Percentiles rank a stretch among this genome's conserved stretches.
Evolutionary conservation across 2,797 vertebrate species (phyloP).

Genomic region (Artibeus lituratus): DNA sequence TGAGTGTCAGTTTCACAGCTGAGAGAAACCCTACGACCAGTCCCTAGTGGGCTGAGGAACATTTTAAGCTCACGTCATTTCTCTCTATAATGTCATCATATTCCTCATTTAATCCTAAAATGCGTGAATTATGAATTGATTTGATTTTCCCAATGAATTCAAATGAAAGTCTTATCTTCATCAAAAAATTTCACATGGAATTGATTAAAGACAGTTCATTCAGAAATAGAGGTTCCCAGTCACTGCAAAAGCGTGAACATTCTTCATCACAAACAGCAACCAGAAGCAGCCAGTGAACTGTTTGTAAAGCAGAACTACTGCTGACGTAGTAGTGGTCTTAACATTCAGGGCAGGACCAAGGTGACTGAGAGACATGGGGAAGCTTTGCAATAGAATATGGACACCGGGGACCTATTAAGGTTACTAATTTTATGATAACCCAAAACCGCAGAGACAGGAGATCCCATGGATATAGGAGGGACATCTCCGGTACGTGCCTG

Average conservation of each 20-base stretch:
- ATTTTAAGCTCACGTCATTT: neutral
- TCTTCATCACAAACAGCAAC: neutral
- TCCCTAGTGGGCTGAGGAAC: neutral
- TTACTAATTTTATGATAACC: neutral
- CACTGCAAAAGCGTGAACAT: neutral
- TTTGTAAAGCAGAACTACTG: neutral
- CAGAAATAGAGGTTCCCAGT: neutral
- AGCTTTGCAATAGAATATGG: neutral
- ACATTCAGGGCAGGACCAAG: neutral
- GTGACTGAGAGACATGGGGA: neutral
- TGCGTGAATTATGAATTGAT: neutral
- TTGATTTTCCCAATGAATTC: neutral
- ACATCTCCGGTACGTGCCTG: neutral
- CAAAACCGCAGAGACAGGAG: neutral
- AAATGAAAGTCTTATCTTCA: neutral
- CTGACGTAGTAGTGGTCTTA: neutral
- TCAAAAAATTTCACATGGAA: slow-evolving; percentile 8
- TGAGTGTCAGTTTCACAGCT: neutral
- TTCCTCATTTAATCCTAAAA: slow-evolving; percentile 2
- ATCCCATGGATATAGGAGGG: neutral
- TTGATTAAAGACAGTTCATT: neutral
- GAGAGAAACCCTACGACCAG: neutral
- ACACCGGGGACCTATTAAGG: neutral
- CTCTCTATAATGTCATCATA: neutral
- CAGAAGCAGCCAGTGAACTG: neutral